Percentiles rank a stretch among this genome's conserved stretches.
Evolutionary conservation across 2,797 vertebrate genomes (phyloP).

Genomic region (Myiotriccus ornatus): DNA sequence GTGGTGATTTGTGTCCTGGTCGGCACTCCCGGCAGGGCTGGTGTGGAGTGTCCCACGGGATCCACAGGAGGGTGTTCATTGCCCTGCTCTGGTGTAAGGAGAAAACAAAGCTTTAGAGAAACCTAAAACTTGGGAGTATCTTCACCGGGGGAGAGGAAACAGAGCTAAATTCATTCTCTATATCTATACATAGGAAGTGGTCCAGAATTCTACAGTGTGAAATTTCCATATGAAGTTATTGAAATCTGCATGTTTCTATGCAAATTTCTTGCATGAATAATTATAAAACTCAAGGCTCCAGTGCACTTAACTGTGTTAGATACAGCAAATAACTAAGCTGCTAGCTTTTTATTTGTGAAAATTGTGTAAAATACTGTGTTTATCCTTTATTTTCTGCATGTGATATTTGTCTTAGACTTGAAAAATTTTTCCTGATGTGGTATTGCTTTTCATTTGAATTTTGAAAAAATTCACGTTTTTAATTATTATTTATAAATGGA

Average conservation of each 20-base stretch:
- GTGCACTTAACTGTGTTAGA: background rate
- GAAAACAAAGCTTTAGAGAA: background rate
- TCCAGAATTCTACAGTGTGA: background rate
- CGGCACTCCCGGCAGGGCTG: background rate
- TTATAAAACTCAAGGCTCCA: background rate
- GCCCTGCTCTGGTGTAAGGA: background rate
- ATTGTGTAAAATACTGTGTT: background rate
- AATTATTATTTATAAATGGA: background rate
- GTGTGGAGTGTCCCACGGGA: rapidly evolving
- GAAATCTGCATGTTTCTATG: background rate
- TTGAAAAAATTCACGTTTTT: background rate
- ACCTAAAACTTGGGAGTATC: background rate
- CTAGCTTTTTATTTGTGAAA: background rate
- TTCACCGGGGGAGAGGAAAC: rapidly evolving
- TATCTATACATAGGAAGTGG: background rate
- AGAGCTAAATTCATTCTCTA: background rate
- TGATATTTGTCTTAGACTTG: background rate
- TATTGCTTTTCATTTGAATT: background rate
- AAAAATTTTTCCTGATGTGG: background rate
- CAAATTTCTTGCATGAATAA: background rate
- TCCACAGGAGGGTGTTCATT: rapidly evolving
- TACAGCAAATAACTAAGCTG: background rate
- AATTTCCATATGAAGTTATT: background rate
- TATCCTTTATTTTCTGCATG: background rate
- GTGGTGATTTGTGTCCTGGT: background rate